Percentiles rank a stretch among this genome's conserved stretches.
Evolutionary conservation across 2,797 vertebrate genomes (phyloP).

Genomic region (Pterois miles): DNA sequence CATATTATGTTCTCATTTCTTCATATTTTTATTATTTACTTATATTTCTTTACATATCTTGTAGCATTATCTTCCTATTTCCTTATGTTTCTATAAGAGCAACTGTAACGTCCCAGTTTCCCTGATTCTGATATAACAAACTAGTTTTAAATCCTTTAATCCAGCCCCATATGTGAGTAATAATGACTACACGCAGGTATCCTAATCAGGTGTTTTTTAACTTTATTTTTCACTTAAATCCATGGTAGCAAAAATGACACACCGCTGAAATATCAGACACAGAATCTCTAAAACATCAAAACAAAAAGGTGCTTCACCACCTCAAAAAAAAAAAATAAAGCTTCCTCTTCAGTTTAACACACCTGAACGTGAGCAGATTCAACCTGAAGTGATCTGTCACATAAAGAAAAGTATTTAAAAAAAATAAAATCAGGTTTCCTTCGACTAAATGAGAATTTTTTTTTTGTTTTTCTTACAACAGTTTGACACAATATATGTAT

Average conservation of each 20-base stretch:
- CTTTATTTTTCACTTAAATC: slow-evolving; percentile 77
- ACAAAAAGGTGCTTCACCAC: slow-evolving; percentile 70
- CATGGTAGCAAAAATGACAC: slow-evolving; percentile 79
- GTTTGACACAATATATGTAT: slow-evolving; percentile 63
- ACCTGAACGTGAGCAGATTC: slow-evolving; percentile 69
- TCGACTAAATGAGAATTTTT: slow-evolving; percentile 45
- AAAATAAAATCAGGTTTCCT: slow-evolving; percentile 61
- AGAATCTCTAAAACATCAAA: slow-evolving; percentile 58
- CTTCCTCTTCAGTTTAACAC: slow-evolving; percentile 73
- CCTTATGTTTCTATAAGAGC: no score
- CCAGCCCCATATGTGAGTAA: not conserved
- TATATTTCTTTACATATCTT: no score
- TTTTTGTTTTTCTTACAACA: slow-evolving; percentile 32
- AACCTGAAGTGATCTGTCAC: slow-evolving; percentile 46
- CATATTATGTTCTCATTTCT: no score
- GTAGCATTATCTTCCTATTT: no score
- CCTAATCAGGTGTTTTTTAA: slow-evolving; percentile 58
- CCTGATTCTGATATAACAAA: not conserved
- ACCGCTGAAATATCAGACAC: slow-evolving; percentile 73
- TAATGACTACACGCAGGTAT: not conserved
- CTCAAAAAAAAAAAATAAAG: slow-evolving; percentile 74
- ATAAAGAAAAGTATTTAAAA: slow-evolving; percentile 37
- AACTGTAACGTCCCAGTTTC: no score
- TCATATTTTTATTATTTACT: no score
- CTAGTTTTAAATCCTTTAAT: not conserved